These are phyloP conservation scores for Rhincodon typus DNA, from an alignment of 2,797 vertebrate genomes.

Conservation along the genomic window DNA sequence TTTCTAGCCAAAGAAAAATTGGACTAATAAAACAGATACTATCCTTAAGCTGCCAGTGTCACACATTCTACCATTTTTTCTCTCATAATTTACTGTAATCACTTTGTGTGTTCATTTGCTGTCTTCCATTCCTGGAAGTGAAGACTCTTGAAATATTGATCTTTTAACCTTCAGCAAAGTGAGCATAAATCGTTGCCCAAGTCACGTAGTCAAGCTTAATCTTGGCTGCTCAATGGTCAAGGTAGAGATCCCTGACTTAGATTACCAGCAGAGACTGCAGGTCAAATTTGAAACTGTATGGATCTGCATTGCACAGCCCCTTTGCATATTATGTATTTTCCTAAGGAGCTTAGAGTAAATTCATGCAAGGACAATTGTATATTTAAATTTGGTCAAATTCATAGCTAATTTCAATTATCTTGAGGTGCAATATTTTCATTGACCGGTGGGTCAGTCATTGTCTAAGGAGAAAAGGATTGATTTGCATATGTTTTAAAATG, in stretches of 20 bases:
- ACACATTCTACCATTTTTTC: conserved; percentile 7
- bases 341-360: background rate
- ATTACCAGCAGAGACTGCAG: background rate
- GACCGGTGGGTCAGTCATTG: background rate
- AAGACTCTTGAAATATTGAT: background rate
- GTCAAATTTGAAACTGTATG: background rate
- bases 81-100: background rate
- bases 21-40: conserved; percentile 30
- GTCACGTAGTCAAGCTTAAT: no score
- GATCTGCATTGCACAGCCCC: background rate
- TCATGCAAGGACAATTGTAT: background rate
- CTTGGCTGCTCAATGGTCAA: background rate
- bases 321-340: background rate
- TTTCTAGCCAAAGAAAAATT: conserved; percentile 25
- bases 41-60: conserved; percentile 18
- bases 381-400: background rate
- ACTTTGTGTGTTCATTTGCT: background rate
- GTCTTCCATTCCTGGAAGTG: background rate
- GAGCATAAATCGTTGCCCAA: background rate
- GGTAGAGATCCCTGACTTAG: background rate
- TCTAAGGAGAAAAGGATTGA: background rate
- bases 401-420: background rate
- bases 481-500: background rate
- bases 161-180: background rate
- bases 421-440: background rate